Percentiles rank a stretch among this genome's conserved stretches.
Evolutionary conservation across 2,113 vertebrate species (phyloP).

Genomic region (Malurus melanocephalus): DNA sequence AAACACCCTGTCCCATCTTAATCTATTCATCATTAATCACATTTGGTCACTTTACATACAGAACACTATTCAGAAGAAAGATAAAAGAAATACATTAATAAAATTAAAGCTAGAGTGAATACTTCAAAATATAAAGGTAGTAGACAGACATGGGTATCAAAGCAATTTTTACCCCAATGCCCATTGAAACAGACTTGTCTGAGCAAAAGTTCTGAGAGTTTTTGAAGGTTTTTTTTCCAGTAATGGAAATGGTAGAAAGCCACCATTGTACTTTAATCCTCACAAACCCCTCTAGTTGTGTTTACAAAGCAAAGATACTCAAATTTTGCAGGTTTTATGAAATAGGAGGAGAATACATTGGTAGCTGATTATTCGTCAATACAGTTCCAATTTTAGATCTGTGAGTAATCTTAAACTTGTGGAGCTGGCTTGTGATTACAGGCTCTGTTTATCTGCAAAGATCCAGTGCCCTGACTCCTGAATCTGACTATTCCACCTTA

Average conservation of each 20-base stretch:
- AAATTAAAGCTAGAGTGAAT: constrained; percentile 70
- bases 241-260: neutral
- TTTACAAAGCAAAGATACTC: neutral
- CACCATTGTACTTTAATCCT: neutral
- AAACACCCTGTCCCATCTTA: constrained; percentile 80
- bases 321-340: neutral
- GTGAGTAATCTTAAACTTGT: neutral
- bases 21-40: constrained; percentile 86
- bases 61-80: constrained; percentile 79
- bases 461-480: neutral
- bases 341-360: neutral
- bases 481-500: constrained; percentile 9
- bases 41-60: constrained; percentile 80
- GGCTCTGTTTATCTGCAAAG: neutral
- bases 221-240: neutral
- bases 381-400: neutral
- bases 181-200: constrained; percentile 30
- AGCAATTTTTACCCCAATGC: constrained; percentile 41
- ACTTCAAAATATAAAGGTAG: constrained; percentile 72
- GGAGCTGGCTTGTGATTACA: neutral
- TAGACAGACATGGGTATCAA: constrained; percentile 56
- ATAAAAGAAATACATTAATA: constrained; percentile 84
- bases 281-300: neutral
- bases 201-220: neutral
- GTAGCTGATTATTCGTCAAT: neutral